phyloP scores from a whole-genome alignment of 2,888 invertebrate species.

The Tanytarsus gracilentus region DNA sequence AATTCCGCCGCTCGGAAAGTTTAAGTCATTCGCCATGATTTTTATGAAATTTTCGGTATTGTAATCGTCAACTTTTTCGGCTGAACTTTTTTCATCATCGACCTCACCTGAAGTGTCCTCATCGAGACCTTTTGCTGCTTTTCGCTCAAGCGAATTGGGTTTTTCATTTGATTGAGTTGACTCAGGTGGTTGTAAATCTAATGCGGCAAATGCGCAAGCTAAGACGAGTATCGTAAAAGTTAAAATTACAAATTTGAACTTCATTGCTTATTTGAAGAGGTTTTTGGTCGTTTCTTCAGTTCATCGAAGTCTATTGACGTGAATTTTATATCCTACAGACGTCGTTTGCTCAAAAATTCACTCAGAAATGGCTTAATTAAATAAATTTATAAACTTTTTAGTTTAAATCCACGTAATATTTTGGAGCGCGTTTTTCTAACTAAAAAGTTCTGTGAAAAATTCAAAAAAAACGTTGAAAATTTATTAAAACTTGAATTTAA shows the following conservation, averaged over 20 bases:
- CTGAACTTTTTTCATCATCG: no score
- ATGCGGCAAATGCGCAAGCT: not conserved
- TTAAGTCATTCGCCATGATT: conserved; percentile 17
- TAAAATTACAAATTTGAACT: conserved; percentile 1
- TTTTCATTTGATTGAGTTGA: not conserved
- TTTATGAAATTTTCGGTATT: conserved; percentile 14
- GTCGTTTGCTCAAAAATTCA: no score
- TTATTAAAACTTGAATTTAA: no score
- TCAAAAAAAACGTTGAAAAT: no score
- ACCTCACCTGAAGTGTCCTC: not conserved
- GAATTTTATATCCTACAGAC: no score
- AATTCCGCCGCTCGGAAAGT: conserved; percentile 34
- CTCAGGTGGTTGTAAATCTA: not conserved
- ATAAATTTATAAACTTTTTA: no score
- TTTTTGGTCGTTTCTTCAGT: not conserved
- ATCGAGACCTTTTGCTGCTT: conserved; percentile 22
- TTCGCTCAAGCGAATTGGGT: conserved; percentile 17
- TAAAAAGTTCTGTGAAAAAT: no score
- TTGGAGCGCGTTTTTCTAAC: no score
- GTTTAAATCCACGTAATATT: no score
- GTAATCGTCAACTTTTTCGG: not conserved
- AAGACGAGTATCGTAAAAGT: not conserved
- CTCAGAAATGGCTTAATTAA: no score
- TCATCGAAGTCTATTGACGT: not conserved
- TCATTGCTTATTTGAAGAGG: not conserved